Evolutionary conservation across 1,140 invertebrate genomes (phyloP).

Genomic region (Ceratosolen solmsi): DNA sequence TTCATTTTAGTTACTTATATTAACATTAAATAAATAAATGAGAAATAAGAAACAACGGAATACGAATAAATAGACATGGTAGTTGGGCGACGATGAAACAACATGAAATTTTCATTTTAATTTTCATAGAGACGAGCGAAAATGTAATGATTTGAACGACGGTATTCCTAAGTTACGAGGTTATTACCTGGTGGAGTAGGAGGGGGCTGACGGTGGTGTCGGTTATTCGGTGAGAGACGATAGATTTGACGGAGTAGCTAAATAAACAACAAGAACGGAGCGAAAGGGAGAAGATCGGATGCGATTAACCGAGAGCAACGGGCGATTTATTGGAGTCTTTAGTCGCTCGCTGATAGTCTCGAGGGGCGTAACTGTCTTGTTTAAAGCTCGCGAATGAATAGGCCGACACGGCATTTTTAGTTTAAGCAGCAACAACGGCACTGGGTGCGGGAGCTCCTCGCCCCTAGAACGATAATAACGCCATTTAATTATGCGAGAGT

Average conservation of each 20-base stretch:
- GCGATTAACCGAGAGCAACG: slow-evolving; percentile 36
- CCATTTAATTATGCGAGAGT: slow-evolving; percentile 17
- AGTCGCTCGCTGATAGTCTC: slow-evolving; percentile 25
- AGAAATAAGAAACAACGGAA: no score
- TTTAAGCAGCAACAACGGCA: neutral
- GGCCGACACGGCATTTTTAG: neutral
- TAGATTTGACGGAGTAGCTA: neutral
- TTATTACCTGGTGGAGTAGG: no score
- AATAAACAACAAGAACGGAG: neutral
- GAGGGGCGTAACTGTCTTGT: slow-evolving; percentile 40
- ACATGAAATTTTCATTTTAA: no score
- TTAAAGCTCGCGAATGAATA: slow-evolving; percentile 27
- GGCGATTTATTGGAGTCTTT: slow-evolving; percentile 44
- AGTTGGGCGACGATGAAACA: no score
- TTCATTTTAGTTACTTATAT: no score
- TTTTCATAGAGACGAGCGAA: no score
- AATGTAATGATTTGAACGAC: no score
- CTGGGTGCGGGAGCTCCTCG: neutral
- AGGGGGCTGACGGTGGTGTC: neutral
- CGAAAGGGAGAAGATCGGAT: slow-evolving; percentile 24
- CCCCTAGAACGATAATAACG: no score
- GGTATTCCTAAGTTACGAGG: no score
- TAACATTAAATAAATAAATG: no score
- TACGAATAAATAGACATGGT: no score
- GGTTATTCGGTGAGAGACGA: neutral